Evolutionary conservation across 1,140 invertebrate species (phyloP).

Genomic region (Drosophila jambulina): DNA sequence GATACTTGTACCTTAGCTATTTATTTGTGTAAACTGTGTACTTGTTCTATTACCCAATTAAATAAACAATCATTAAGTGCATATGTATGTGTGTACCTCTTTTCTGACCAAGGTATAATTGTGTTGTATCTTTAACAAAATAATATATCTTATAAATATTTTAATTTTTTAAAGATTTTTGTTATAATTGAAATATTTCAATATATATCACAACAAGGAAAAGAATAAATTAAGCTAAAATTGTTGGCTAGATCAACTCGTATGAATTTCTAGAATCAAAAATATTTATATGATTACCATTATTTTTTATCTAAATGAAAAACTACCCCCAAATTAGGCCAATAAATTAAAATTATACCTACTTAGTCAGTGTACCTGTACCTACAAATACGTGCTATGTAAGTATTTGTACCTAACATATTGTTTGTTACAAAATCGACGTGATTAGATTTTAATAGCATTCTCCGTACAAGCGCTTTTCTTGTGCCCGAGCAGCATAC

Average conservation of each 20-base stretch:
- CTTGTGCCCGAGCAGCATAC: constrained; percentile 3
- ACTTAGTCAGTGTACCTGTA: background rate
- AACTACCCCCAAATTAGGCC: background rate
- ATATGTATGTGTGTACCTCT: background rate
- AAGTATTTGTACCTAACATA: background rate
- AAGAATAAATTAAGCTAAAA: background rate
- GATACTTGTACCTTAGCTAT: background rate
- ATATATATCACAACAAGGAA: background rate
- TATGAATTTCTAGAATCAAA: background rate
- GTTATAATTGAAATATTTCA: background rate
- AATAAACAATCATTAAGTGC: background rate
- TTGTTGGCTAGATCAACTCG: background rate
- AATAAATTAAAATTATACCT: background rate
- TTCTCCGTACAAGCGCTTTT: background rate
- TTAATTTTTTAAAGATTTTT: background rate
- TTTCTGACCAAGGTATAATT: background rate
- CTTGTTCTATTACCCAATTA: background rate
- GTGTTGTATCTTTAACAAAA: too few relatives aligned
- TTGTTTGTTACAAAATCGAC: background rate
- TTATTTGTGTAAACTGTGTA: background rate
- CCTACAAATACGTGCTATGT: background rate
- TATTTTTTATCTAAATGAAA: background rate
- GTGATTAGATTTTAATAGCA: background rate
- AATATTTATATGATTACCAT: background rate
- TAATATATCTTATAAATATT: too few relatives aligned